Evolutionary conservation across 2,113 vertebrate species (phyloP), one percentile per base, ranked within the genome.

Genomic region (Hippocampus barbouri): DNA sequence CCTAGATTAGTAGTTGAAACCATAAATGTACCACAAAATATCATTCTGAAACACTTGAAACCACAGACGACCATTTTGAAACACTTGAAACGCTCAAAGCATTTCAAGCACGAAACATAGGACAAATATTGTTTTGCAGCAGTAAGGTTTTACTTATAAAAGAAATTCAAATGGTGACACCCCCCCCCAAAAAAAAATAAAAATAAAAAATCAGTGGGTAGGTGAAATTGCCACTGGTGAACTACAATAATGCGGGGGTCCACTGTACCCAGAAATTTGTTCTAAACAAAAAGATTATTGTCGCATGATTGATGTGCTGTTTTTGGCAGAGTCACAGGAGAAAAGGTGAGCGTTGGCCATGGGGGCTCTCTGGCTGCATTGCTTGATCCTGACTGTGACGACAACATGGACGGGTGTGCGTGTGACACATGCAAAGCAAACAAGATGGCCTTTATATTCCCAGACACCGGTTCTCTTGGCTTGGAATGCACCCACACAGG

Each of bases 401-500:
- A 72, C 75, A 61, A 72, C 82, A 1, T 85, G 86, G 83, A 82
- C 77, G 47, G 79, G 83, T 68, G 30, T 87, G 38, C 79, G 76
- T 72, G 88, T 88, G 51, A 82, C 87, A 59, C 87, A 92, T 49
- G 41, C 87, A 77, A 92, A 92, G 82, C 85, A 86, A 80, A 90
- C 92, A 71, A 86, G 83, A 82, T 91, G 86, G 90, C 94, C 94
- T 8, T 82, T 94, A 60, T 88, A 92, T 61, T 83, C 89, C 65
- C 81, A 90, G 73, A 91, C 85, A 81, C 94, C 94, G 6, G 83
- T 95, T 73, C 82, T 94, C 71, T 89, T 94, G 25, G 89, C 84
- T 25, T 94, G 94, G 94, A 95, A 95, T 34, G 92, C 91, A 1
- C 94, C 94, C 5, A 94, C 94, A 0, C 88, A 93, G 72, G 93